Conservation (phyloP, 2,797 vertebrate genomes). For the Vespertilio murinus region DNA sequence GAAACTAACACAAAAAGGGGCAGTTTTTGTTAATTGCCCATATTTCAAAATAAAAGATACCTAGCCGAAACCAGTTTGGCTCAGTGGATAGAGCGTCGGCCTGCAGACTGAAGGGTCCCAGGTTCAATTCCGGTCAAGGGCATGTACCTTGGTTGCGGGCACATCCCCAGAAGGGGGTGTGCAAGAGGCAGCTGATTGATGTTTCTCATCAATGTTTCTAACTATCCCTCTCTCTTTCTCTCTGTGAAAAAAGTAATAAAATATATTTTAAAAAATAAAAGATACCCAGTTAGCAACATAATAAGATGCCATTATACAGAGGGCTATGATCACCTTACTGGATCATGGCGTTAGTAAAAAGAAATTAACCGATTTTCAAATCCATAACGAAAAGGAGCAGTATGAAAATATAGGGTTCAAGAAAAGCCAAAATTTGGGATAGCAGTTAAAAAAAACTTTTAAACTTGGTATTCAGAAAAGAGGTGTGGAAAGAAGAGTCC, state of each 20-base stretch:
- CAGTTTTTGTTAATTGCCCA: neutral
- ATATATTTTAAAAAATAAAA: no score
- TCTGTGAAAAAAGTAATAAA: no score
- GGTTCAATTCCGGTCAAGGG: no score
- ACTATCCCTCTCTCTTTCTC: no score
- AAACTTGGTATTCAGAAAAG: neutral
- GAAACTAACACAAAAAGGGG: neutral
- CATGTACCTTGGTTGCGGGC: no score
- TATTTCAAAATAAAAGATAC: no score
- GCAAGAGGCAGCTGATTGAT: no score
- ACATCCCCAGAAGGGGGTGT: no score
- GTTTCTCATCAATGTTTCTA: no score
- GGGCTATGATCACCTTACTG: neutral
- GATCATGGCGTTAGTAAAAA: neutral
- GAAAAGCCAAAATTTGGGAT: neutral
- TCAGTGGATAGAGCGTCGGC: no score
- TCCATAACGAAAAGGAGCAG: neutral
- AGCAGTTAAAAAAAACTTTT: neutral
- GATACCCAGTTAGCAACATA: neutral
- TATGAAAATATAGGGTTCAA: neutral
- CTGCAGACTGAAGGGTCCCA: no score
- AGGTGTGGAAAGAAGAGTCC: neutral
- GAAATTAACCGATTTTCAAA: conserved; percentile 22
- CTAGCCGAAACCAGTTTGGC: no score
- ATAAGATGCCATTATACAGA: neutral